Percentiles rank a stretch among this genome's conserved stretches.
These are phyloP conservation scores for Amphimallon solstitiale DNA, from an alignment of 2,888 invertebrate species.

Conservation along the genomic window DNA sequence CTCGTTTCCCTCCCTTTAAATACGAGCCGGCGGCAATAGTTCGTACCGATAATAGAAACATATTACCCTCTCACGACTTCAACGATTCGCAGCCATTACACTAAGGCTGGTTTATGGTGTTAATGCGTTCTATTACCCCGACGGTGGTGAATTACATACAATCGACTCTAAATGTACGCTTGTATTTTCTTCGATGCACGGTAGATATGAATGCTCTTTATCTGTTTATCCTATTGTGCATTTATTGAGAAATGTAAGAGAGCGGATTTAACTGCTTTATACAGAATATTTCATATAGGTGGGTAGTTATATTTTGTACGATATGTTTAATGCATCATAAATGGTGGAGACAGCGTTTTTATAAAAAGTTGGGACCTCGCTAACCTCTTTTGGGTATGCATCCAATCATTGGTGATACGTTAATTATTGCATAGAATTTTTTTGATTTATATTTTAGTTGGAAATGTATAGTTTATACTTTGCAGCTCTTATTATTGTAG, in stretches of 20 bases:
- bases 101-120: slow-evolving; percentile 65
- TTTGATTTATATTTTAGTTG: no score
- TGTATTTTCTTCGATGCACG: slow-evolving; percentile 41
- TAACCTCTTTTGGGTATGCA: no score
- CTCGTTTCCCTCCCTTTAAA: slow-evolving; percentile 47
- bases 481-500: no score
- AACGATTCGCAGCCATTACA: slow-evolving; percentile 63
- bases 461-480: no score
- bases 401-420: no score
- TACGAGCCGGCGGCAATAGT: slow-evolving; percentile 58
- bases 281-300: no score
- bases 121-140: slow-evolving; percentile 63
- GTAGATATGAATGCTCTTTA: slow-evolving; percentile 55
- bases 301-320: no score
- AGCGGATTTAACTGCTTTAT: no score
- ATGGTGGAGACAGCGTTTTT: no score
- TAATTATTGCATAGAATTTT: no score
- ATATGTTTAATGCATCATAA: no score
- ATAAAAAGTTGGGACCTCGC: no score
- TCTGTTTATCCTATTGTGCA: slow-evolving; percentile 42
- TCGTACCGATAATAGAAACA: slow-evolving; percentile 65
- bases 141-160: slow-evolving; percentile 57
- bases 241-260: slow-evolving; percentile 13
- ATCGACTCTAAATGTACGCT: slow-evolving; percentile 36
- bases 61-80: slow-evolving; percentile 64